phyloP scores from a whole-genome alignment of 2,113 vertebrate genomes.

The Lota lota region DNA sequence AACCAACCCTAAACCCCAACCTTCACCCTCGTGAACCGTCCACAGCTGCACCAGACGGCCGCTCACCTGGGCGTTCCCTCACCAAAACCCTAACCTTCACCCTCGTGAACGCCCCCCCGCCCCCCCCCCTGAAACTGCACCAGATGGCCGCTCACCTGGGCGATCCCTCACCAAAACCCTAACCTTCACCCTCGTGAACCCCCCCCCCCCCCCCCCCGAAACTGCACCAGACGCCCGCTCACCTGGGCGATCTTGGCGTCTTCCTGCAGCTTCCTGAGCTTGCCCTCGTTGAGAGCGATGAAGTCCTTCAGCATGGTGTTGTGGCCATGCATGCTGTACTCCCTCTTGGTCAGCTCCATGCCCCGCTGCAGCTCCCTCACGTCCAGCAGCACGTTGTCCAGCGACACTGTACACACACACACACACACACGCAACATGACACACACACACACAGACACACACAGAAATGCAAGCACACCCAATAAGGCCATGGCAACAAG shows the following conservation, averaged over 20 bases:
- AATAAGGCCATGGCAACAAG: no score
- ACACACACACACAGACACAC: not conserved
- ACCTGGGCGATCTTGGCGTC: slow-evolving; percentile 93
- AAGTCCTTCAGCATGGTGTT: slow-evolving; percentile 86
- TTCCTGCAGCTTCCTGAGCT: slow-evolving; percentile 90
- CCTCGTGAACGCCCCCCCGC: no score
- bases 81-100: no score
- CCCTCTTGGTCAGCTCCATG: slow-evolving; percentile 89
- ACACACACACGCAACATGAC: not conserved
- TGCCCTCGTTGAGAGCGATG: slow-evolving; percentile 81
- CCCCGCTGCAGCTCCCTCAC: slow-evolving; percentile 92
- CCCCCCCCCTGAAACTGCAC: no score
- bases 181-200: no score
- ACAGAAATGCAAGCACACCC: not conserved
- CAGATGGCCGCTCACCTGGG: no score
- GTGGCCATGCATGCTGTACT: slow-evolving; percentile 88
- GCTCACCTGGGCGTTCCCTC: no score
- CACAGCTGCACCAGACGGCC: no score
- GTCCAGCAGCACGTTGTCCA: slow-evolving; percentile 92
- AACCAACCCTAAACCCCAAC: no score
- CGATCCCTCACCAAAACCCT: no score
- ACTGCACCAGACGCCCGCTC: not conserved
- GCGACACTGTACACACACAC: slow-evolving; percentile 77
- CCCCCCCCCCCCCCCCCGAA: no score
- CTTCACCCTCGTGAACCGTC: no score